These are phyloP conservation scores for Trachymyrmex septentrionalis DNA, from an alignment of 1,140 invertebrate species.

Conservation along the genomic window DNA sequence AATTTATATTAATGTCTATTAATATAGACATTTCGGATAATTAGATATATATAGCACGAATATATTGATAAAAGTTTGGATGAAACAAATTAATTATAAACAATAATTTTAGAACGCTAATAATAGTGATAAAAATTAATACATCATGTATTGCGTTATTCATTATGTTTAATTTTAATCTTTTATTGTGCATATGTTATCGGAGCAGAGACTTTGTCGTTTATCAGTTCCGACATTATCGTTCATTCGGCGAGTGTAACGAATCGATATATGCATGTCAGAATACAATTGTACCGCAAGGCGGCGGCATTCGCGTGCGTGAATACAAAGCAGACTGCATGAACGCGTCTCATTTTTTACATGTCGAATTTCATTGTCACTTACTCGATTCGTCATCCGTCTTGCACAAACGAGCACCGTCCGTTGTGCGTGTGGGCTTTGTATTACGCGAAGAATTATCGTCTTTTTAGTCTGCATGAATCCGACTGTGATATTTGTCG, in stretches of 20 bases:
- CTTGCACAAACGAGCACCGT: constrained; percentile 10
- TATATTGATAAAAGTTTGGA: neutral
- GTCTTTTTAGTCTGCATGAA: neutral
- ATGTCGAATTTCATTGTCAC: constrained; percentile 54
- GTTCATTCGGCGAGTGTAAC: constrained; percentile 9
- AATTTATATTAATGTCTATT: neutral
- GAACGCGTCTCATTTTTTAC: constrained; percentile 40
- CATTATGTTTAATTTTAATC: constrained; percentile 7
- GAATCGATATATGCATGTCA: neutral
- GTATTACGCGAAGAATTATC: constrained; percentile 35
- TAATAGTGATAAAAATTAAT: neutral
- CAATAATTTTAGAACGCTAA: neutral
- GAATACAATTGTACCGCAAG: neutral
- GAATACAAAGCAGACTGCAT: constrained; percentile 55
- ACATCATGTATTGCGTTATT: neutral
- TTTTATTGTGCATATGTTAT: neutral
- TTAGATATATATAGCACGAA: neutral
- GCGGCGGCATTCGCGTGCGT: constrained; percentile 14
- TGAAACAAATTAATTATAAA: neutral
- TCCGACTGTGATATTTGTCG: neutral
- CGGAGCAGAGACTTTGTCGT: neutral
- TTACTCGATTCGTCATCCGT: constrained; percentile 11
- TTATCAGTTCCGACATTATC: neutral
- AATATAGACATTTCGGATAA: neutral
- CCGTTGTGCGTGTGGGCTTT: constrained; percentile 8